Percentiles rank a stretch among this genome's conserved stretches.
Evolutionary conservation across 2,888 invertebrate genomes (phyloP).

Genomic region (Torymus tubicola): DNA sequence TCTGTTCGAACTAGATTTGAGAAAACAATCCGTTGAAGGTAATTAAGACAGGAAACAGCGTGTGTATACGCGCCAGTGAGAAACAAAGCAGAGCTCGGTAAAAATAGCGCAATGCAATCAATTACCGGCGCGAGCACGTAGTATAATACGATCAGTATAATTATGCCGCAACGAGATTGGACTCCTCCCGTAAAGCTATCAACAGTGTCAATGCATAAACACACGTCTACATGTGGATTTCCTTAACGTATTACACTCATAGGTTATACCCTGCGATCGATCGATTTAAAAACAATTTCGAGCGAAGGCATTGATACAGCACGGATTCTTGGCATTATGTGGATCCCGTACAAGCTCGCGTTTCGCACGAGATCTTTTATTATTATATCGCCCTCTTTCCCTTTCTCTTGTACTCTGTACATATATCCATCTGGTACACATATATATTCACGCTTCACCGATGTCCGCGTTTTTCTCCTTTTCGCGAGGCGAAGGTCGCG

Average conservation of each 20-base stretch:
- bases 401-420: neutral
- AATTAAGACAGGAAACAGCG: constrained; percentile 13
- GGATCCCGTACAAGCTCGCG: too few species aligned
- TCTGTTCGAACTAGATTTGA: neutral
- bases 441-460: neutral
- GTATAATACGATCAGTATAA: constrained; percentile 43
- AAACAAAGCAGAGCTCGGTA: constrained; percentile 21
- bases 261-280: too few species aligned
- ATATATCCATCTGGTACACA: neutral
- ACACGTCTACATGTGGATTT: neutral
- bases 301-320: too few species aligned
- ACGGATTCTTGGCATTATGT: too few species aligned
- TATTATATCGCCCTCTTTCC: neutral
- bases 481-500: constrained; percentile 44
- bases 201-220: constrained; percentile 3
- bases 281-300: too few species aligned
- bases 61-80: neutral
- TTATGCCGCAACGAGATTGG: constrained; percentile 35
- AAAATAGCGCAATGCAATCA: constrained; percentile 13
- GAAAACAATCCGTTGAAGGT: constrained; percentile 16
- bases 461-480: neutral
- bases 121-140: neutral
- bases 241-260: too few species aligned
- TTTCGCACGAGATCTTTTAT: neutral
- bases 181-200: constrained; percentile 29